Percentiles rank a stretch among this genome's conserved stretches.
Conservation (phyloP, 2,888 invertebrate species). For the Synergus gifuensis region DNA sequence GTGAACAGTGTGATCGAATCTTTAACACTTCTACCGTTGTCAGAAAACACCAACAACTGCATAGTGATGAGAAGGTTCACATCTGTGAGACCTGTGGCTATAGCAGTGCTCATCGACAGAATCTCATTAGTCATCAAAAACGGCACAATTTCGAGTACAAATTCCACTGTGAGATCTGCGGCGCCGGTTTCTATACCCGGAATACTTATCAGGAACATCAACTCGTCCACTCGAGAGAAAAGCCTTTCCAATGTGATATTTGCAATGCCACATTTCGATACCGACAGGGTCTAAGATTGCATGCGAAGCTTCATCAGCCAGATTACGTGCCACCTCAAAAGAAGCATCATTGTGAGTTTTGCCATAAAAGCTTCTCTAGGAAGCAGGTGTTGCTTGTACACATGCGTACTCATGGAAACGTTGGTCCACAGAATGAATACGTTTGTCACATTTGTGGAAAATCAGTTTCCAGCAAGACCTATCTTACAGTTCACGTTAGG, state of each 20-base stretch:
- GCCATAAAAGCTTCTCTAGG: conserved; percentile 75
- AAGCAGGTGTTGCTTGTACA: conserved; percentile 75
- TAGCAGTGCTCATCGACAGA: conserved; percentile 66
- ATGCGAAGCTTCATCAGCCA: conserved; percentile 75
- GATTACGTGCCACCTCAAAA: conserved; percentile 76
- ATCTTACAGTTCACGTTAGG: conserved; percentile 82
- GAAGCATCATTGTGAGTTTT: conserved; percentile 75
- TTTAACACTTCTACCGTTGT: conserved; percentile 56
- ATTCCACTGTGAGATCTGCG: conserved; percentile 73
- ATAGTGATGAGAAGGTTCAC: conserved; percentile 61
- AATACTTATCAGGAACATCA: conserved; percentile 72
- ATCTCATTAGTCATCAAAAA: conserved; percentile 67
- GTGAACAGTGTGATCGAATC: conserved; percentile 61
- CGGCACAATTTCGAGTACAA: conserved; percentile 72
- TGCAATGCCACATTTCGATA: conserved; percentile 76
- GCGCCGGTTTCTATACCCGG: conserved; percentile 68
- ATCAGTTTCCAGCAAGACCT: conserved; percentile 81
- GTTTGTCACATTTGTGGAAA: conserved; percentile 83
- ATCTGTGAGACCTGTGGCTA: conserved; percentile 70
- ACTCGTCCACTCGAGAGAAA: conserved; percentile 68
- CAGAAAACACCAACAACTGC: conserved; percentile 59
- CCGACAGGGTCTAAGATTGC: conserved; percentile 72
- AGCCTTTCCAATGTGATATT: conserved; percentile 74
- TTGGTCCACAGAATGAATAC: conserved; percentile 78
- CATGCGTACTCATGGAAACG: conserved; percentile 73